Conservation (phyloP, 2,797 vertebrate genomes). For the Anomalospiza imberbis region DNA sequence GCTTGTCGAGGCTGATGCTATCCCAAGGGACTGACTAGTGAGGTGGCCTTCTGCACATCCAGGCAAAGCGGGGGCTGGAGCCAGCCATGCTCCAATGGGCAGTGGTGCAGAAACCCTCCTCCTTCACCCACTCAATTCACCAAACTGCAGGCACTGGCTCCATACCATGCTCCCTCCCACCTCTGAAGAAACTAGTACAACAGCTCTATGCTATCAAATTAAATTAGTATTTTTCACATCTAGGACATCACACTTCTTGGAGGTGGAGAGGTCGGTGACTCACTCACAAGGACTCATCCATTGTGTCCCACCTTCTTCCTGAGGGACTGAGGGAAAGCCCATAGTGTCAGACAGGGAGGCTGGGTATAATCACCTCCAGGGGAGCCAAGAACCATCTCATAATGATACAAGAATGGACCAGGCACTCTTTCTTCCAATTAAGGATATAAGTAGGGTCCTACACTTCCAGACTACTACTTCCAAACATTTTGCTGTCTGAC, state of each 20-base stretch:
- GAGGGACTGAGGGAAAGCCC: background rate
- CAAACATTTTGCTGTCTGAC: background rate
- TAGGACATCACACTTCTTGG: background rate
- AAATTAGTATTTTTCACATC: background rate
- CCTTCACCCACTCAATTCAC: background rate
- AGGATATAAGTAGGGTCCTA: background rate
- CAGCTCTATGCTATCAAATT: background rate
- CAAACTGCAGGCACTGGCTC: background rate
- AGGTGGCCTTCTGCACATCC: background rate
- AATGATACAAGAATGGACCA: background rate
- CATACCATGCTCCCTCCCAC: accelerated
- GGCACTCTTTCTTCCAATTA: background rate
- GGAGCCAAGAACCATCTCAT: background rate
- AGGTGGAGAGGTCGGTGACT: background rate
- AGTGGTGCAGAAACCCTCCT: background rate
- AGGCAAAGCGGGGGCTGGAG: accelerated
- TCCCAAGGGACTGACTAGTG: background rate
- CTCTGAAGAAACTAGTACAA: background rate
- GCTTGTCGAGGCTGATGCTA: background rate
- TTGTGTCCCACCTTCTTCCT: background rate
- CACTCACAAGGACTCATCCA: background rate
- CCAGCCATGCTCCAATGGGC: accelerated
- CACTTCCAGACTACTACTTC: background rate
- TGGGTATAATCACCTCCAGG: background rate
- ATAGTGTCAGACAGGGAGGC: background rate